Conservation (phyloP, 2,797 vertebrate species). For the Sternotherus odoratus region DNA sequence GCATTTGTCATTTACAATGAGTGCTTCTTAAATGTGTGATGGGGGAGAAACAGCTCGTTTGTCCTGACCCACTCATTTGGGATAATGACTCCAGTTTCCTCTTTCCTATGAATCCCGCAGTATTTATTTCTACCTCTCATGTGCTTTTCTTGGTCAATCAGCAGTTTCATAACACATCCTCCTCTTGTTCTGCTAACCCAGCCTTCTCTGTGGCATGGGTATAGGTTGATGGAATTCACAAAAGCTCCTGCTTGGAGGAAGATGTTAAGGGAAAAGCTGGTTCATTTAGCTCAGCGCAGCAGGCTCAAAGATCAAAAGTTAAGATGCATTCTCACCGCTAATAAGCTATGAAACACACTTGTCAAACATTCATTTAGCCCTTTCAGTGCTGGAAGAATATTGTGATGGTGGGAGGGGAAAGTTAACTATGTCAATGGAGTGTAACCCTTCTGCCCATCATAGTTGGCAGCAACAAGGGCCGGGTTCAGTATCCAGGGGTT, state of each 20-base stretch:
- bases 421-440: background rate
- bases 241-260: background rate
- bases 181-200: background rate
- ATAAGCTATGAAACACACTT: background rate
- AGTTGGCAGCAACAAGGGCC: too few relatives aligned
- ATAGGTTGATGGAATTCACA: background rate
- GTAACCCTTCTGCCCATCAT: too few relatives aligned
- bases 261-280: background rate
- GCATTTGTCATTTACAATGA: background rate
- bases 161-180: background rate
- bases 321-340: background rate
- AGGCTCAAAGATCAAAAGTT: background rate
- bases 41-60: constrained; percentile 12
- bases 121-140: constrained; percentile 12
- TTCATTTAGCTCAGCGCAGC: background rate
- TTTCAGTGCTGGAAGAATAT: background rate
- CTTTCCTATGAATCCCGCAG: background rate
- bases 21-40: background rate
- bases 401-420: background rate
- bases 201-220: background rate
- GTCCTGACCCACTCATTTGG: background rate
- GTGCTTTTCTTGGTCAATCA: background rate
- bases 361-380: background rate
- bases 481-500: too few relatives aligned
- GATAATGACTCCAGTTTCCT: background rate